Conservation (phyloP, 2,113 vertebrate genomes). For the Lontra canadensis region DNA sequence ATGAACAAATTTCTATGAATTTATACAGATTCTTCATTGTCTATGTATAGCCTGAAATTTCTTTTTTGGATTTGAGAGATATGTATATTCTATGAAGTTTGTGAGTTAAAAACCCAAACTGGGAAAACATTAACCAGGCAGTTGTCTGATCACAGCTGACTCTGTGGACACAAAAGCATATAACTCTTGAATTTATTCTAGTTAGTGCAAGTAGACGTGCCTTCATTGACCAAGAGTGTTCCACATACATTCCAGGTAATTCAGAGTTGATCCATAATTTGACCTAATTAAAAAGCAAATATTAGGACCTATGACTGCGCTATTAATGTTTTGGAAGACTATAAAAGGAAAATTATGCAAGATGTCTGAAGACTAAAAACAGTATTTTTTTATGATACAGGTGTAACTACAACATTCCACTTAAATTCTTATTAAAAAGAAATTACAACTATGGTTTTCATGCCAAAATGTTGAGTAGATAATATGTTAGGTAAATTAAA, state of each 20-base stretch:
- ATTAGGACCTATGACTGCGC: not conserved
- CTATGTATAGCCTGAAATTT: not conserved
- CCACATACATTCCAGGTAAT: not conserved
- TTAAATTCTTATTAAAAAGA: constrained; percentile 24
- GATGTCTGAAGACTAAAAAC: not conserved
- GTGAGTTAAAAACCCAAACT: not conserved
- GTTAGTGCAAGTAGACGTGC: not conserved
- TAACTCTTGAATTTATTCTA: constrained; percentile 32
- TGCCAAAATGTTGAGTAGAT: not conserved
- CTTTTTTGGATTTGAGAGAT: constrained; percentile 12
- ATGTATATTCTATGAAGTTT: not conserved
- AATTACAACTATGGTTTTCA: not conserved
- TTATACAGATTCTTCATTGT: not conserved
- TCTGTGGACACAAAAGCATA: not conserved
- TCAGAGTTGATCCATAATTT: not conserved
- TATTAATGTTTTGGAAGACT: constrained; percentile 35
- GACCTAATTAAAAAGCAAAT: not conserved
- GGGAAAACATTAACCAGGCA: not conserved
- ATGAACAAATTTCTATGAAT: not conserved
- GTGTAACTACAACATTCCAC: not conserved
- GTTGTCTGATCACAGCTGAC: not conserved
- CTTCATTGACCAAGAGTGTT: not conserved
- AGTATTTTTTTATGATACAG: not conserved
- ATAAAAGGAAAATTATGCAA: not conserved
- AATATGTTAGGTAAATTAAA: not conserved